Percentiles rank a stretch among this genome's conserved stretches.
These are phyloP conservation scores for Pharmacophagus antenor DNA, from an alignment of 2,888 invertebrate genomes.

Conservation along the genomic window DNA sequence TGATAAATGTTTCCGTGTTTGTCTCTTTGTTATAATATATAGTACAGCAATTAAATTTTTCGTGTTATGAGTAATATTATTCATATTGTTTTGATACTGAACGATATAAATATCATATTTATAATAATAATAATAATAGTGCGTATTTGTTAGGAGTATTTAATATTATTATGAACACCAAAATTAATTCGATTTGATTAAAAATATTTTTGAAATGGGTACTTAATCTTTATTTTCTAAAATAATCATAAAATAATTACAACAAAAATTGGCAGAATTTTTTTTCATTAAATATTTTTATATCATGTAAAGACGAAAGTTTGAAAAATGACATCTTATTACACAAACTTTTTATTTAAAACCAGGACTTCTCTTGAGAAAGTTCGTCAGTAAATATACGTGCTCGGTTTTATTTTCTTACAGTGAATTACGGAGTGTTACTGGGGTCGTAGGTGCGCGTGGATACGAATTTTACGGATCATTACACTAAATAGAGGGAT, in stretches of 20 bases:
- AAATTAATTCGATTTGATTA: too few relatives aligned
- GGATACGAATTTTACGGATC: conserved; percentile 66
- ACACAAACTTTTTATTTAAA: neutral
- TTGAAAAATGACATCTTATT: neutral
- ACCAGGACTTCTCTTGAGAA: neutral
- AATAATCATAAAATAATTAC: neutral
- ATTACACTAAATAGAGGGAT: conserved; percentile 57
- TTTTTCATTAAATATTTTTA: neutral
- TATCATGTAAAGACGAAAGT: neutral
- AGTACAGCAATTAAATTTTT: too few relatives aligned
- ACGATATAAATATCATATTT: too few relatives aligned
- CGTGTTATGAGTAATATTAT: too few relatives aligned
- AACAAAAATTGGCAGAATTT: neutral
- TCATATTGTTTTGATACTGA: too few relatives aligned
- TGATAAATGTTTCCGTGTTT: too few relatives aligned
- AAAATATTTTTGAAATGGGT: too few relatives aligned
- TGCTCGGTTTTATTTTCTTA: conserved; percentile 45
- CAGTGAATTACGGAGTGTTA: conserved; percentile 54
- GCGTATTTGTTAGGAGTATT: too few relatives aligned
- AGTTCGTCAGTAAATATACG: conserved; percentile 14
- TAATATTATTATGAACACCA: too few relatives aligned
- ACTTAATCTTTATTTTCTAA: neutral
- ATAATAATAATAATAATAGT: too few relatives aligned
- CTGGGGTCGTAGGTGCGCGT: conserved; percentile 48
- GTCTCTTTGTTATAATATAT: too few relatives aligned